Conservation (phyloP, 2,797 vertebrate genomes). For the Catamblyrhynchus diadema region DNA sequence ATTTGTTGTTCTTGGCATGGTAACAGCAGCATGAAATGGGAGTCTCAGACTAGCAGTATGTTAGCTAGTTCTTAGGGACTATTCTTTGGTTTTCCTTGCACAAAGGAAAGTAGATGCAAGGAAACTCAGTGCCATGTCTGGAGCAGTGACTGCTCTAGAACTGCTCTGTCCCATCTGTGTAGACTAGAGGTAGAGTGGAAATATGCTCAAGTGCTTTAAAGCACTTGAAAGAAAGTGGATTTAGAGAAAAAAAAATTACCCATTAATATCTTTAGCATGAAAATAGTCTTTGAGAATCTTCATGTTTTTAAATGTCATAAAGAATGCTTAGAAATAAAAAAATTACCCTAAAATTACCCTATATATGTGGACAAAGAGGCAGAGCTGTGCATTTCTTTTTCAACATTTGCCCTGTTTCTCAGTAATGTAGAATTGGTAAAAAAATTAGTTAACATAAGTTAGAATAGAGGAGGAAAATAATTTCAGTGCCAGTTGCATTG, state of each 20-base stretch:
- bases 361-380: background rate
- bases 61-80: background rate
- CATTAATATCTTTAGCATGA: background rate
- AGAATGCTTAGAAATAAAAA: background rate
- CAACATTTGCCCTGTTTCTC: constrained; percentile 36
- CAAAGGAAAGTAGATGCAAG: background rate
- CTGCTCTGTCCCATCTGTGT: background rate
- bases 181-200: background rate
- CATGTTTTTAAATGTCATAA: background rate
- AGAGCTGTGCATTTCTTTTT: constrained; percentile 21
- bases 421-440: constrained; percentile 34
- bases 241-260: background rate
- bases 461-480: constrained; percentile 2
- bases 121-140: background rate
- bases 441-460: constrained; percentile 29
- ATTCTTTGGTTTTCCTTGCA: background rate
- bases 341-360: background rate
- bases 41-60: background rate
- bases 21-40: background rate
- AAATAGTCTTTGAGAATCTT: background rate
- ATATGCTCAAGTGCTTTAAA: background rate
- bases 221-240: background rate
- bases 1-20: background rate
- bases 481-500: background rate
- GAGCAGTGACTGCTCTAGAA: background rate